Percentiles rank a stretch among this genome's conserved stretches.
Conservation (phyloP, 2,113 vertebrate species). For the Vimba vimba region DNA sequence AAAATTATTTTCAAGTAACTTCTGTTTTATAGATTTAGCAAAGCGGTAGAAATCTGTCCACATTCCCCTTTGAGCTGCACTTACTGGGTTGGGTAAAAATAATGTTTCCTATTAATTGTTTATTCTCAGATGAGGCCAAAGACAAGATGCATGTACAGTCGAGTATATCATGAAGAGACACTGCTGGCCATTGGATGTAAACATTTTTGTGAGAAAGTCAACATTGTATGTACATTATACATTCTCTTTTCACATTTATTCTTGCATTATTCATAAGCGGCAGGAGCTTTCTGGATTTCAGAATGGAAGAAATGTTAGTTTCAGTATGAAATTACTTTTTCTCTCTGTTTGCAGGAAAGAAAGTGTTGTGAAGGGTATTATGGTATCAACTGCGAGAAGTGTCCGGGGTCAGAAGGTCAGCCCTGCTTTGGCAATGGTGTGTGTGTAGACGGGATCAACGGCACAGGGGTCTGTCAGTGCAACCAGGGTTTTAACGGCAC, state of each 20-base stretch:
- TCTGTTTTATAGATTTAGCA: background rate
- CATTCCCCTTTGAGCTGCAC: background rate
- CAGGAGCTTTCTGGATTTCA: background rate
- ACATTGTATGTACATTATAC: constrained; percentile 73
- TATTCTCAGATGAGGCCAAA: constrained; percentile 64
- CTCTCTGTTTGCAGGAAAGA: constrained; percentile 70
- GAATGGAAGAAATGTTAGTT: background rate
- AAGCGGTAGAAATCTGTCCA: background rate
- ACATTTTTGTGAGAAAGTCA: constrained; percentile 70
- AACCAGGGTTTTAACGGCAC: constrained; percentile 79
- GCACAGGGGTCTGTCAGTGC: constrained; percentile 83
- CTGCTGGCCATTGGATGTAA: constrained; percentile 78
- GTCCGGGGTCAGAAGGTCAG: constrained; percentile 76
- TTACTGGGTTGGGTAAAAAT: too few species aligned
- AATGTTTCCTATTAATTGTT: background rate
- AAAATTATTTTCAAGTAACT: background rate
- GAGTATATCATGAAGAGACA: constrained; percentile 63
- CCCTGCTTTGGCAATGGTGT: constrained; percentile 83
- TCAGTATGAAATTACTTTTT: background rate
- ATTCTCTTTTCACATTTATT: background rate
- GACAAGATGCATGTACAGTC: constrained; percentile 72
- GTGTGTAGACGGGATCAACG: constrained; percentile 83
- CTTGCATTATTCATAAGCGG: background rate
- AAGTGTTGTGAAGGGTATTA: constrained; percentile 88
- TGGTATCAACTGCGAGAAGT: constrained; percentile 85